Evolutionary conservation across 2,888 invertebrate species (phyloP).

Genomic region (Rotaria magnacalcarata): DNA sequence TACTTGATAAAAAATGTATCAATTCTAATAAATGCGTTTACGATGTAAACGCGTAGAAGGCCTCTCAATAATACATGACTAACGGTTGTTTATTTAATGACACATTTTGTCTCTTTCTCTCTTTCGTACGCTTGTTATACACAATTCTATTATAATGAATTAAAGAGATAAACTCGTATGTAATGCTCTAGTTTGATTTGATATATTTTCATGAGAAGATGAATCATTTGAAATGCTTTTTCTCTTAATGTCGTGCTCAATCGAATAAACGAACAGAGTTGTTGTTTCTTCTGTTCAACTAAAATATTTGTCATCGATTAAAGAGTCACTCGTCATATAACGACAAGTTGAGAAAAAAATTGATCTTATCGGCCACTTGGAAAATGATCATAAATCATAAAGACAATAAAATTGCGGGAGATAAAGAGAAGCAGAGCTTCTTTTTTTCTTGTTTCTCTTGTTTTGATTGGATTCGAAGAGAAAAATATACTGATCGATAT

Average conservation of each 20-base stretch:
- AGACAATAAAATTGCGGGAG: constrained; percentile 3
- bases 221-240: not conserved
- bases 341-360: constrained; percentile 1
- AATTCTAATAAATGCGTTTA: too few species aligned
- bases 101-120: too few species aligned
- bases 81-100: too few species aligned
- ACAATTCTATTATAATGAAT: not conserved
- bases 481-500: not conserved
- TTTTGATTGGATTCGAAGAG: not conserved
- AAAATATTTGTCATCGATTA: not conserved
- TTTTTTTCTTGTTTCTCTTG: not conserved
- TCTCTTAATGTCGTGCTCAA: not conserved
- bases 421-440: not conserved
- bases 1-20: too few species aligned
- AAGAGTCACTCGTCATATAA: not conserved
- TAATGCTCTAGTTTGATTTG: not conserved
- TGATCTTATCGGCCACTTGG: constrained; percentile 7
- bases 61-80: too few species aligned
- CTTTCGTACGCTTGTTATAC: not conserved
- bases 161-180: not conserved
- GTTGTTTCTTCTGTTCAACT: not conserved
- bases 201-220: not conserved
- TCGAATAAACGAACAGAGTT: not conserved
- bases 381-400: constrained; percentile 8
- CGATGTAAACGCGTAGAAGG: too few species aligned